These are phyloP conservation scores for Drosophila setosimentum DNA, from an alignment of 2,888 invertebrate species.

Conservation along the genomic window DNA sequence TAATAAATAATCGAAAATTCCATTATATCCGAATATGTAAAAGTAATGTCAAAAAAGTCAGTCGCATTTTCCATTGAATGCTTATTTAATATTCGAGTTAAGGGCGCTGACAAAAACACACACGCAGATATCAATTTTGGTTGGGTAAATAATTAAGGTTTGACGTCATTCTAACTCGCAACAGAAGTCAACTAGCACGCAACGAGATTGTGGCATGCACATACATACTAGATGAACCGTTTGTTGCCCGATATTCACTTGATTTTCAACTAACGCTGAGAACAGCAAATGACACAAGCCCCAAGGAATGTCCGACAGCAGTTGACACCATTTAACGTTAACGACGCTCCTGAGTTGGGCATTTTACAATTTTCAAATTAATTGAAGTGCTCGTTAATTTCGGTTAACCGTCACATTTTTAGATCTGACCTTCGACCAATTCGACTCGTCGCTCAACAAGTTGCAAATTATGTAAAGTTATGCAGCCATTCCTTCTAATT, in stretches of 20 bases:
- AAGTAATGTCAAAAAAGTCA: slow-evolving; percentile 6
- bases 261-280: neutral
- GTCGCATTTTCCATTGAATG: slow-evolving; percentile 1
- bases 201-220: slow-evolving; percentile 23
- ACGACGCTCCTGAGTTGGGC: slow-evolving; percentile 8
- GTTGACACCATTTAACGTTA: slow-evolving; percentile 11
- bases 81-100: slow-evolving; percentile 27
- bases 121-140: slow-evolving; percentile 14
- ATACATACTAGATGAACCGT: neutral
- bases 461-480: slow-evolving; percentile 57
- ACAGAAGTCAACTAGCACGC: slow-evolving; percentile 30
- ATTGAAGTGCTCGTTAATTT: slow-evolving; percentile 47
- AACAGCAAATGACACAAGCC: slow-evolving; percentile 18
- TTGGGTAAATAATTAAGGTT: slow-evolving; percentile 56
- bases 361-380: slow-evolving; percentile 52
- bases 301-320: slow-evolving; percentile 3
- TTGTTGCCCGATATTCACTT: slow-evolving; percentile 2
- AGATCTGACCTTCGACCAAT: slow-evolving; percentile 28
- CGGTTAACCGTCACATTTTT: slow-evolving; percentile 17
- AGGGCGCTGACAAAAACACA: slow-evolving; percentile 9
- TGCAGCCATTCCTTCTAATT: slow-evolving; percentile 46
- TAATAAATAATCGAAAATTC: neutral
- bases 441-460: slow-evolving; percentile 50
- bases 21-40: slow-evolving; percentile 19
- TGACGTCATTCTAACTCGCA: slow-evolving; percentile 63